phyloP scores from a whole-genome alignment of 2,113 vertebrate species.

The Taxidea taxus region DNA sequence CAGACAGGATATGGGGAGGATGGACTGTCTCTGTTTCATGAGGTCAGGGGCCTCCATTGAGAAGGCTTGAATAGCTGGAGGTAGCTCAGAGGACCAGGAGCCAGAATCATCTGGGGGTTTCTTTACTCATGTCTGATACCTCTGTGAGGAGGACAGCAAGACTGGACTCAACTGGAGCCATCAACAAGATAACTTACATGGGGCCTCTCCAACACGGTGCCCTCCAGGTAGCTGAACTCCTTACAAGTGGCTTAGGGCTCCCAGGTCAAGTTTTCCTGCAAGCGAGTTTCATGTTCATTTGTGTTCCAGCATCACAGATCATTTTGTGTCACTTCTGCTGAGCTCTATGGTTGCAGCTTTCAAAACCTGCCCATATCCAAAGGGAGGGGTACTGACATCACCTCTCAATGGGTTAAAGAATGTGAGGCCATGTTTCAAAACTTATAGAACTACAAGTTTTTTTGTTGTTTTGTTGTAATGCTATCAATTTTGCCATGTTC shows the following conservation, averaged over 20 bases:
- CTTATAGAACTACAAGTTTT: not conserved
- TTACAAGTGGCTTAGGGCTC: not conserved
- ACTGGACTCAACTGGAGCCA: not conserved
- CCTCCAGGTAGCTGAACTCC: not conserved
- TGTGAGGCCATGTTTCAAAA: not conserved
- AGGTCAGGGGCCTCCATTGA: not conserved
- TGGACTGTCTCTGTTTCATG: not conserved
- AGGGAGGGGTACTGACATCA: not conserved
- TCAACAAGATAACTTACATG: not conserved
- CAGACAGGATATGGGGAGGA: not conserved
- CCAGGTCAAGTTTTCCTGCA: not conserved
- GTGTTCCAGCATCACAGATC: not conserved
- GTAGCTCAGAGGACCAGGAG: not conserved
- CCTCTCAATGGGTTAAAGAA: not conserved
- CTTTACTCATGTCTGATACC: not conserved
- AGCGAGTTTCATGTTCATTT: not conserved
- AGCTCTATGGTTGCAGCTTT: not conserved
- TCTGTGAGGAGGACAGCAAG: not conserved
- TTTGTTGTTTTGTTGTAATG: not conserved
- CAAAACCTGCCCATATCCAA: not conserved
- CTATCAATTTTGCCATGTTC: not conserved
- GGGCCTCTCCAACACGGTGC: not conserved
- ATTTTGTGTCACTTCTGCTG: not conserved
- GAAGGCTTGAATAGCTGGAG: not conserved
- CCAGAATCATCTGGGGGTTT: not conserved